phyloP scores from a whole-genome alignment of 1,140 invertebrate genomes.

The Leucophenga varia region DNA sequence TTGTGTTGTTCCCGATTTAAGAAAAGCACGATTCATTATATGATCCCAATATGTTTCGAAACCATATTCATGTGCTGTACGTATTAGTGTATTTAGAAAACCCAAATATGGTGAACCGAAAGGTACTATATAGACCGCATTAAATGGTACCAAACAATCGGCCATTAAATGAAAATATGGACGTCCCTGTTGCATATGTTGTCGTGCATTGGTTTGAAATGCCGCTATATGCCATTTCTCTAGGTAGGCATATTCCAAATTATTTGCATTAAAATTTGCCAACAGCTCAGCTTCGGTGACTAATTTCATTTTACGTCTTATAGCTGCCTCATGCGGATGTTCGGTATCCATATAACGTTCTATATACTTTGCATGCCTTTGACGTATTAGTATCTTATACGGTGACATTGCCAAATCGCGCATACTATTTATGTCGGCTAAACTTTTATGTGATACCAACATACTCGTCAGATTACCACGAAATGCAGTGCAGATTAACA shows the following conservation, averaged over 20 bases:
- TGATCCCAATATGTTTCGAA: constrained; percentile 41
- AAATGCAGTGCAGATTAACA: constrained; percentile 43
- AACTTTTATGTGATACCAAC: constrained; percentile 34
- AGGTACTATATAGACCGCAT: constrained; percentile 47
- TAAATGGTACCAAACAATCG: constrained; percentile 46
- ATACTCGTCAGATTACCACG: constrained; percentile 46
- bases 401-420: constrained; percentile 24
- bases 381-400: constrained; percentile 26
- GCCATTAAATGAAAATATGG: constrained; percentile 46
- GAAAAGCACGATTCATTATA: constrained; percentile 42
- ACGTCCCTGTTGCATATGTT: constrained; percentile 27
- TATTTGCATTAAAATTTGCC: constrained; percentile 20
- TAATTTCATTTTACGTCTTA: constrained; percentile 24
- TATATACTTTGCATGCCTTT: constrained; percentile 33
- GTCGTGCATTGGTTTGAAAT: constrained; percentile 33
- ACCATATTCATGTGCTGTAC: constrained; percentile 40
- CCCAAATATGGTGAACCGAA: constrained; percentile 51
- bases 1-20: constrained; percentile 31
- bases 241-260: constrained; percentile 37
- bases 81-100: constrained; percentile 34
- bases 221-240: constrained; percentile 42
- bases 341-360: constrained; percentile 26
- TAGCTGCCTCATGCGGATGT: constrained; percentile 21
- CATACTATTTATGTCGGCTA: constrained; percentile 40
- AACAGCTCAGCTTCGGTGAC: constrained; percentile 23